A percentile compares a stretch with the other conserved stretches of the same genome.
phyloP scores from a whole-genome alignment of 2,113 vertebrate genomes.

The Brachyhypopomus gauderio region DNA sequence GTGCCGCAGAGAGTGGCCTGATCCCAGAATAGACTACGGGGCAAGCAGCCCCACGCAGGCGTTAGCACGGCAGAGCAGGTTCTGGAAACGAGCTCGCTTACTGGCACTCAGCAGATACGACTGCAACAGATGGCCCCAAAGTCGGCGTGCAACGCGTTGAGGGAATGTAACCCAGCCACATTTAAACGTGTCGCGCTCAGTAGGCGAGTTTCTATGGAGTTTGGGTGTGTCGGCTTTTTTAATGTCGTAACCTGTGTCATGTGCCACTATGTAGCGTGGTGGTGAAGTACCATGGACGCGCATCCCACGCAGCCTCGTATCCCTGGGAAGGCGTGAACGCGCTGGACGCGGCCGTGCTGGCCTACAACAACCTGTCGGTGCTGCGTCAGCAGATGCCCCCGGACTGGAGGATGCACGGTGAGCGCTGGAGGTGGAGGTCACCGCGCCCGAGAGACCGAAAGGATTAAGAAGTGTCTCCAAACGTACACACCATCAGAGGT shows the following conservation, averaged over 20 bases:
- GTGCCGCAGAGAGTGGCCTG: neutral
- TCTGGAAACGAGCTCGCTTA: neutral
- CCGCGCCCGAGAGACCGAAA: too few relatives aligned
- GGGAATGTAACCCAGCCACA: neutral
- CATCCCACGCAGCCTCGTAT: slow-evolving; percentile 84
- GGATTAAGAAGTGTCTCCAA: too few relatives aligned
- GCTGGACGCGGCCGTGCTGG: slow-evolving; percentile 85
- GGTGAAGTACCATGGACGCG: slow-evolving; percentile 85
- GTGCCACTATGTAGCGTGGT: slow-evolving; percentile 74
- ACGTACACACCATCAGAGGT: too few relatives aligned
- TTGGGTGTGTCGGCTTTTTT: neutral
- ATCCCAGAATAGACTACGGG: slow-evolving; percentile 26
- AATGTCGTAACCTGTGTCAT: neutral
- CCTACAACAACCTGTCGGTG: slow-evolving; percentile 86
- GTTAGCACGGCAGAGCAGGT: neutral
- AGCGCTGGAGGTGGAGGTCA: slow-evolving; percentile 28
- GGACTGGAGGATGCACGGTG: slow-evolving; percentile 88
- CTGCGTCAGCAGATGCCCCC: slow-evolving; percentile 88
- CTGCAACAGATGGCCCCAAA: neutral
- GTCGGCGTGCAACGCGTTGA: neutral
- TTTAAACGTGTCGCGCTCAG: neutral
- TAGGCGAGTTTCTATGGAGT: too few relatives aligned
- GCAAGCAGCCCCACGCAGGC: neutral
- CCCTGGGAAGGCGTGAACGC: slow-evolving; percentile 89
- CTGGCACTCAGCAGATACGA: neutral